These are phyloP conservation scores for human (Homo sapiens) DNA, from an alignment of 2,113 vertebrate genomes.

Conservation along the genomic window GRCh38 chr5:151478501-151479000, in stretches of 20 bases:
- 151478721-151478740: neutral
- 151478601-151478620: neutral
- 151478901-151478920: too few relatives aligned
- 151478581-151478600: neutral
- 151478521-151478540: neutral
- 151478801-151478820: rapidly evolving
- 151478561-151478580: neutral
- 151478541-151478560: neutral
- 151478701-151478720: neutral
- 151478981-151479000: neutral
- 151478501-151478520: neutral
- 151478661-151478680: neutral
- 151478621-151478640: neutral
- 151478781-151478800: neutral
- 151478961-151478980: rapidly evolving
- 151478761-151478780: neutral
- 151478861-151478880: neutral
- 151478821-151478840: neutral
- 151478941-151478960: too few relatives aligned
- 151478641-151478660: neutral
- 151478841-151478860: neutral
- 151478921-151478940: too few relatives aligned
- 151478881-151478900: neutral
- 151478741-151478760: neutral
- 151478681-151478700: neutral